Percentiles rank a stretch among this genome's conserved stretches.
phyloP scores from a whole-genome alignment of 2,113 vertebrate genomes.

The Melanocharis versteri region DNA sequence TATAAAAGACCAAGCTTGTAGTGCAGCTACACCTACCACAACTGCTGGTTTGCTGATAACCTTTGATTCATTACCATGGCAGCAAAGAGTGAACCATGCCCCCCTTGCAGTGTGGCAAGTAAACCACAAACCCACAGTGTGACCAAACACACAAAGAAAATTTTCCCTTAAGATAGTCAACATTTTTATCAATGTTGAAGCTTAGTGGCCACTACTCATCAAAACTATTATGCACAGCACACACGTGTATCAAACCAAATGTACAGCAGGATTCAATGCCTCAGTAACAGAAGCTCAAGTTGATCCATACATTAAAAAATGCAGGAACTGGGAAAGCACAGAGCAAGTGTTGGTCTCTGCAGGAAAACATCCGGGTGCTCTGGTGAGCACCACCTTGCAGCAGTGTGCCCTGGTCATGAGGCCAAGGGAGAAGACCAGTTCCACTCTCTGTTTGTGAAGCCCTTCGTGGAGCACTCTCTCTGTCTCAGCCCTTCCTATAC shows the following conservation, averaged over 20 bases:
- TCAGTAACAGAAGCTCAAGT: not conserved
- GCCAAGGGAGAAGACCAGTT: not conserved
- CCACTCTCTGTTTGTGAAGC: not conserved
- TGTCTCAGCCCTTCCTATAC: not conserved
- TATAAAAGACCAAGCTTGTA: not conserved
- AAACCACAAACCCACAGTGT: not conserved
- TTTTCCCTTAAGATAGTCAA: not conserved
- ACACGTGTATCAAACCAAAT: not conserved
- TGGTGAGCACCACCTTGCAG: not conserved
- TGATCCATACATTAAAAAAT: not conserved
- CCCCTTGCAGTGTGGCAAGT: not conserved
- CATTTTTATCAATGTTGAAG: not conserved
- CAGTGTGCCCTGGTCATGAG: not conserved
- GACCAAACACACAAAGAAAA: not conserved
- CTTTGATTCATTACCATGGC: not conserved
- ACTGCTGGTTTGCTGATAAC: not conserved
- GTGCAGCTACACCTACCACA: not conserved
- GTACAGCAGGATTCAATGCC: not conserved
- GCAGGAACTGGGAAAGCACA: not conserved
- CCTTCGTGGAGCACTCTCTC: accelerated
- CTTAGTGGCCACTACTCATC: not conserved
- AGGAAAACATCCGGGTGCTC: not conserved
- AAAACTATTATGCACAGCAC: not conserved
- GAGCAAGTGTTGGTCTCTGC: not conserved
- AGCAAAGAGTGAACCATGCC: not conserved